Conservation (phyloP, 2,113 vertebrate genomes). For the Cromileptes altivelis region DNA sequence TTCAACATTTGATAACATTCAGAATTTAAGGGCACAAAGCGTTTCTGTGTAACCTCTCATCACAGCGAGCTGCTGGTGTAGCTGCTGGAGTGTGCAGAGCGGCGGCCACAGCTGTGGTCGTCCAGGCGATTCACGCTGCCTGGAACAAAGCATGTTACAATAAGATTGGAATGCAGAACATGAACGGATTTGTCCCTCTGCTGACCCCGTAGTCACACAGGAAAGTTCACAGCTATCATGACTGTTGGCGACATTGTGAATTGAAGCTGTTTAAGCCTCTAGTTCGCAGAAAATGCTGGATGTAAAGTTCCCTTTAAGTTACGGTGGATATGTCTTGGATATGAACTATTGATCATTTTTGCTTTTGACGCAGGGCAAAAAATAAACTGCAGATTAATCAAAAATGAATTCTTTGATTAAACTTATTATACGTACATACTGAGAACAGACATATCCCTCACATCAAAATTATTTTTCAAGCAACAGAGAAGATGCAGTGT, state of each 20-base stretch:
- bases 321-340: too few species aligned
- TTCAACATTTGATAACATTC: too few species aligned
- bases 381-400: too few species aligned
- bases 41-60: too few species aligned
- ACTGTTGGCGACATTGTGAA: not conserved
- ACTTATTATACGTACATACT: too few species aligned
- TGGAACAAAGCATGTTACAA: not conserved
- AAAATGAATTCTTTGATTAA: too few species aligned
- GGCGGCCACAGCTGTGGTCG: not conserved
- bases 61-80: not conserved
- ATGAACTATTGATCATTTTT: too few species aligned
- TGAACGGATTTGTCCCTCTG: not conserved
- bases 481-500: too few species aligned
- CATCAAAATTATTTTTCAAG: too few species aligned
- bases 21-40: too few species aligned
- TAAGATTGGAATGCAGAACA: not conserved
- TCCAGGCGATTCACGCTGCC: not conserved
- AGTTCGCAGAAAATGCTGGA: not conserved
- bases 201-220: not conserved
- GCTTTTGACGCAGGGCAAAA: too few species aligned
- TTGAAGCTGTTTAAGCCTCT: constrained; percentile 7
- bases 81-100: not conserved
- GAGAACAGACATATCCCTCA: too few species aligned
- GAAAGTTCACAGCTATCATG: not conserved
- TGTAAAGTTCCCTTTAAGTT: not conserved